Conservation (phyloP, 2,113 vertebrate species). For the Pipra filicauda region DNA sequence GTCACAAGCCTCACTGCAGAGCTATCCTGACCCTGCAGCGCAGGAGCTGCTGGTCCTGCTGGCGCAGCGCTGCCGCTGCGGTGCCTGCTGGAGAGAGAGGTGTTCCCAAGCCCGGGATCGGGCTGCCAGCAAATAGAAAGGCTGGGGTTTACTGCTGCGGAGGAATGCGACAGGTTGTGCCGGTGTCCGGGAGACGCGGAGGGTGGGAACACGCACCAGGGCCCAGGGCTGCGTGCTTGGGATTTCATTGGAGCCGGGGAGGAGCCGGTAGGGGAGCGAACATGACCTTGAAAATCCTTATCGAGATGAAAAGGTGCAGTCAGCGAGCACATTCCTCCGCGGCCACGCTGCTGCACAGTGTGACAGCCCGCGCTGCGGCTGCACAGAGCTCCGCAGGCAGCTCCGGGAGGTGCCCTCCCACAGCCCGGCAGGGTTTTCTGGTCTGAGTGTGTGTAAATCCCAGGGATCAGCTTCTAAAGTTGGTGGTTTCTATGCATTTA, state of each 20-base stretch:
- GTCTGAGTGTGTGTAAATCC: fast-evolving
- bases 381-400: neutral
- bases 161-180: conserved; percentile 70
- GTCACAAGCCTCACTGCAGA: fast-evolving
- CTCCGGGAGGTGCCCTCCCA: neutral
- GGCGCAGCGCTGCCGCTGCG: neutral
- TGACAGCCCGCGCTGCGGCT: neutral
- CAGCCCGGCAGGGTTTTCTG: neutral
- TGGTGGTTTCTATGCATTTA: fast-evolving
- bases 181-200: conserved; percentile 64
- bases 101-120: neutral
- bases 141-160: conserved; percentile 4
- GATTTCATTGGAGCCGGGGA: conserved; percentile 57
- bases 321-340: conserved; percentile 1
- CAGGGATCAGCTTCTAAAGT: neutral
- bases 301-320: conserved; percentile 52
- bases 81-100: neutral
- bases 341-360: neutral
- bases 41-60: neutral
- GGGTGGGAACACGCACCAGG: conserved; percentile 69
- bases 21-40: neutral
- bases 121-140: neutral
- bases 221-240: conserved; percentile 76
- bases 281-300: conserved; percentile 69
- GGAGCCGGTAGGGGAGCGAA: conserved; percentile 69